Evolutionary conservation across 1,140 invertebrate genomes (phyloP).

Genomic region (Palaemon carinicauda): DNA sequence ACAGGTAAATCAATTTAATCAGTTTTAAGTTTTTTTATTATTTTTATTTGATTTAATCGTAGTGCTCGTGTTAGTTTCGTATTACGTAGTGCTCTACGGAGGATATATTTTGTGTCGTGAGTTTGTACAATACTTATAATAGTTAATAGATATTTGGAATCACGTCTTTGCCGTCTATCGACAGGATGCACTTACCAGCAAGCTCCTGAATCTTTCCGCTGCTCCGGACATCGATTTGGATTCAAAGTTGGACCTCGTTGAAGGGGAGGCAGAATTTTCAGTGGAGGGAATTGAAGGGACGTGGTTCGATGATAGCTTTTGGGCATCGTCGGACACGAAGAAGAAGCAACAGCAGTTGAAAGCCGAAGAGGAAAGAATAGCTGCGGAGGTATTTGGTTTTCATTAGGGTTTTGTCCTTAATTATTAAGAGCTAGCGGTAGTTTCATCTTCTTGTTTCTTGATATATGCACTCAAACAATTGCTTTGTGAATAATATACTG

Average conservation of each 20-base stretch:
- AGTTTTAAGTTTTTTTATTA: too few relatives aligned
- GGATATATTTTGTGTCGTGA: too few relatives aligned
- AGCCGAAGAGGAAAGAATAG: slow-evolving; percentile 71
- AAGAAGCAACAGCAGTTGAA: slow-evolving; percentile 67
- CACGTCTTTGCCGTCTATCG: background rate
- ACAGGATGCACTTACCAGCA: slow-evolving; percentile 41
- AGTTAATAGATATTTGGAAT: too few relatives aligned
- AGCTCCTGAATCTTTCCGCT: slow-evolving; percentile 19
- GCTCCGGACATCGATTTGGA: slow-evolving; percentile 43
- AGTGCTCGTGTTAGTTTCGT: too few relatives aligned
- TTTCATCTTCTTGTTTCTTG: too few relatives aligned
- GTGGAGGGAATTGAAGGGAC: slow-evolving; percentile 62
- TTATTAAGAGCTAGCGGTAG: too few relatives aligned
- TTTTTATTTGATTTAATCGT: too few relatives aligned
- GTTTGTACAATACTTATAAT: too few relatives aligned
- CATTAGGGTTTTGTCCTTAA: slow-evolving; percentile 32
- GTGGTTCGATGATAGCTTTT: slow-evolving; percentile 59
- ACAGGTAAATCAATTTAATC: too few relatives aligned
- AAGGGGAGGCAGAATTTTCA: slow-evolving; percentile 20
- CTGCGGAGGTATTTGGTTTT: slow-evolving; percentile 68
- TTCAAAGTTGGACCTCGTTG: slow-evolving; percentile 13
- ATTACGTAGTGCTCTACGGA: too few relatives aligned
- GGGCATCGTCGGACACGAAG: slow-evolving; percentile 63
- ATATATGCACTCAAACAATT: too few relatives aligned
- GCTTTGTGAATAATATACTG: too few relatives aligned